A percentile compares a stretch with the other conserved stretches of the same genome.
phyloP scores from a whole-genome alignment of 2,888 invertebrate genomes.

The Diabrotica balteata region DNA sequence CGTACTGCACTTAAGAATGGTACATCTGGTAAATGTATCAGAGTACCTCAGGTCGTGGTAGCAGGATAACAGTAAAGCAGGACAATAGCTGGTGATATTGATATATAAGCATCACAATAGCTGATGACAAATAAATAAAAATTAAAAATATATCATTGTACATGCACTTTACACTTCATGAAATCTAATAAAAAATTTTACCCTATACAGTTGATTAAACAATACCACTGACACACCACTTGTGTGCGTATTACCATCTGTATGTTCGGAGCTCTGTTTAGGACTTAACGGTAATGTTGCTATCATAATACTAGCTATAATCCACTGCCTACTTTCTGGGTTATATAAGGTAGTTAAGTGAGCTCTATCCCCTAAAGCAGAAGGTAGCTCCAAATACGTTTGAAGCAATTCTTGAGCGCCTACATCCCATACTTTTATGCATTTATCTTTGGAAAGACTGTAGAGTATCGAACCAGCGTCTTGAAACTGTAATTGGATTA shows the following conservation, averaged over 20 bases:
- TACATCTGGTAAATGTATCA: too few species aligned
- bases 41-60: too few species aligned
- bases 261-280: conserved; percentile 70
- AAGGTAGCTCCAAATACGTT: conserved; percentile 72
- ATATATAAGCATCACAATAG: too few species aligned
- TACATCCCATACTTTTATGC: conserved; percentile 81
- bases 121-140: too few species aligned
- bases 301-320: conserved; percentile 72
- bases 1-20: too few species aligned
- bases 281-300: conserved; percentile 71
- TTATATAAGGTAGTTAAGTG: conserved; percentile 66
- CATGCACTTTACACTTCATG: too few species aligned
- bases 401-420: conserved; percentile 72
- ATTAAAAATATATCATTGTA: too few species aligned
- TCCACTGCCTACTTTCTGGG: conserved; percentile 68
- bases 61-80: too few species aligned
- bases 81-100: too few species aligned
- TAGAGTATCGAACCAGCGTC: conserved; percentile 71
- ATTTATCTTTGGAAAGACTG: conserved; percentile 75
- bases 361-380: conserved; percentile 68
- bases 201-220: conserved; percentile 75
- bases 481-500: conserved; percentile 73
- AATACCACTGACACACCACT: conserved; percentile 75
- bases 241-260: conserved; percentile 70
- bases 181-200: conserved; percentile 17